Evolutionary conservation across 1,140 invertebrate species (phyloP), one percentile per base, ranked within the genome.

Genomic region (Heliconius himera): DNA sequence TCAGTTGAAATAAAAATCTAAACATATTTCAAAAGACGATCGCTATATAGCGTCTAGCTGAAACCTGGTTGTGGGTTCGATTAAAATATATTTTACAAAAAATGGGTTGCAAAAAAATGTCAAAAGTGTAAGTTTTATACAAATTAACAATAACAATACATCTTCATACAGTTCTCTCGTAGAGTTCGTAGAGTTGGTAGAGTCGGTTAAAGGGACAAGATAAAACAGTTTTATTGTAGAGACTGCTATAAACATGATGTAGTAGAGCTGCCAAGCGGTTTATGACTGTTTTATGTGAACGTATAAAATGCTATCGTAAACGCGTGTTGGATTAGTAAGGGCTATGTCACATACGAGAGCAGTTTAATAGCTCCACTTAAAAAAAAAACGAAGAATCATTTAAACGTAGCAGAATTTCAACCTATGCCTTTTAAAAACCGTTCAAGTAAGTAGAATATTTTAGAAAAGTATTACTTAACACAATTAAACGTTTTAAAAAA

Each of bases 231-330:
- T 81, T 79, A 81, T 83, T 79, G 77, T 81, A 51, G 70, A 22
- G 29, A 20, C 26, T 51, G 74, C 76, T 56, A 79, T 83, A 83
- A 83, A 83, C 82, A 83, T 81, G 82, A 81, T 78, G 82, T 77
- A 79, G 66, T 76, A 70, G 66, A 76, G 51, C 78, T 72, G 79
- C 74, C 78, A 80, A 73, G 49, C 72, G 79, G 80, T 85, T 83
- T 85, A 85, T 73, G 79, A 70, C 49, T 70, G 36, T 82, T 85
- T 85, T 85, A 85, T 83, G 82, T 79, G 70, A 33, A 77, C 76
- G 36, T 72, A 79, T 83, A 81, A 82, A 83, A 83, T 81, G 80
- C 71, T 81, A 79, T 82, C 82, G 82, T 83, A 82, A 82, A 85
- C 75, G 77, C 51, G 54, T 74, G 20, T 60, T 54, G 71, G 79